Evolutionary conservation across 2,113 vertebrate species (phyloP).

Genomic region (Etia nguti): DNA sequence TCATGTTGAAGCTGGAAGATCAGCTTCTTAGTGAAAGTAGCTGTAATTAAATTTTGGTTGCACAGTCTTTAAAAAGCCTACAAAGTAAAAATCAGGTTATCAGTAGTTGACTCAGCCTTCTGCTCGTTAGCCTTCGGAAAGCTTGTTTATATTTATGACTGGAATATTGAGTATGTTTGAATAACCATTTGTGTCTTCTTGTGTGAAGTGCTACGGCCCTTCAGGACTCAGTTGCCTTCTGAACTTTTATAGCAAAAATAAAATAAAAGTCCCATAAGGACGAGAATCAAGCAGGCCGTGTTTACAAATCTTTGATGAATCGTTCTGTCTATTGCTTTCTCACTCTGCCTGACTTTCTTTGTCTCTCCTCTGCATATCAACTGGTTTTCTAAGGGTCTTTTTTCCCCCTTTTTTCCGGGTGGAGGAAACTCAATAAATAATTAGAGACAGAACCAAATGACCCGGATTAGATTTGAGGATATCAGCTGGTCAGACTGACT

Average conservation of each 20-base stretch:
- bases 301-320: constrained; percentile 41
- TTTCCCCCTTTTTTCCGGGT: not conserved
- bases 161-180: not conserved
- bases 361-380: constrained; percentile 33
- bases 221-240: not conserved
- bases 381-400: constrained; percentile 12
- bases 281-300: constrained; percentile 1
- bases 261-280: constrained; percentile 1
- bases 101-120: not conserved
- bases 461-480: constrained; percentile 54
- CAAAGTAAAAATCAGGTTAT: constrained; percentile 12
- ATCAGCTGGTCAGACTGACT: constrained; percentile 37
- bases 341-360: not conserved
- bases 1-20: not conserved
- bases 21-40: not conserved
- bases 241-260: not conserved
- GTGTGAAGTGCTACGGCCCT: not conserved
- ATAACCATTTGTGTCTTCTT: not conserved
- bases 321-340: not conserved
- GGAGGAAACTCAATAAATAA: constrained; percentile 59
- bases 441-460: constrained; percentile 51
- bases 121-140: not conserved
- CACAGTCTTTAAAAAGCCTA: not conserved
- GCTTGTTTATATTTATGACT: not conserved
- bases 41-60: not conserved